phyloP scores from a whole-genome alignment of 2,797 vertebrate species.

The Megaceryle alcyon region DNA sequence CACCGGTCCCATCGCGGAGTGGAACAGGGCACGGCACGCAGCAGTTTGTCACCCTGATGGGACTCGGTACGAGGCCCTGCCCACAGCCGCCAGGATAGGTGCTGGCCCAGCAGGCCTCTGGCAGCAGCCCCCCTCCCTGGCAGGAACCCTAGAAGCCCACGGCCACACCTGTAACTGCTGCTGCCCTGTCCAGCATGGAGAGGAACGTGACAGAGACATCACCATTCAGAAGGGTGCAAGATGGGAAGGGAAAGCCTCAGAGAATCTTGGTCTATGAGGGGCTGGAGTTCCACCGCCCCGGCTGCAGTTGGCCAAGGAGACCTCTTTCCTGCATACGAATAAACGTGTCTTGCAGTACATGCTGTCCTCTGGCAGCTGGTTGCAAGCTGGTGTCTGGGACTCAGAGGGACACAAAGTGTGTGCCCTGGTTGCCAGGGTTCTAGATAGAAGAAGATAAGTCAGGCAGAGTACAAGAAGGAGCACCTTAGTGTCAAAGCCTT shows the following conservation, averaged over 20 bases:
- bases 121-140: background rate
- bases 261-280: fast-evolving
- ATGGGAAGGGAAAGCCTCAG: background rate
- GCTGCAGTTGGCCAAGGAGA: background rate
- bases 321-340: background rate
- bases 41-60: too few relatives aligned
- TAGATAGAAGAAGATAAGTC: background rate
- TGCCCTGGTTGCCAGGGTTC: background rate
- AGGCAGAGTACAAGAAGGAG: background rate
- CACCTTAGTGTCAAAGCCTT: background rate
- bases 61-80: background rate
- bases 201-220: fast-evolving
- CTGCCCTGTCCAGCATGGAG: fast-evolving
- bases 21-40: background rate
- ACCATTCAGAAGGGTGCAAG: fast-evolving
- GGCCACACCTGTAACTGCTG: background rate
- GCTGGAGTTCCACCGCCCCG: too few relatives aligned
- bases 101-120: background rate
- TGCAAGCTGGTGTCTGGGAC: background rate
- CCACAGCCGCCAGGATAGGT: fast-evolving
- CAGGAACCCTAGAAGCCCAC: background rate
- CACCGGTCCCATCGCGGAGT: background rate
- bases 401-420: fast-evolving
- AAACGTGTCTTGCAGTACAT: fast-evolving
- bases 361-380: background rate